These are phyloP conservation scores for Tetragnatha montana DNA, from an alignment of 2,888 invertebrate species.

Conservation along the genomic window DNA sequence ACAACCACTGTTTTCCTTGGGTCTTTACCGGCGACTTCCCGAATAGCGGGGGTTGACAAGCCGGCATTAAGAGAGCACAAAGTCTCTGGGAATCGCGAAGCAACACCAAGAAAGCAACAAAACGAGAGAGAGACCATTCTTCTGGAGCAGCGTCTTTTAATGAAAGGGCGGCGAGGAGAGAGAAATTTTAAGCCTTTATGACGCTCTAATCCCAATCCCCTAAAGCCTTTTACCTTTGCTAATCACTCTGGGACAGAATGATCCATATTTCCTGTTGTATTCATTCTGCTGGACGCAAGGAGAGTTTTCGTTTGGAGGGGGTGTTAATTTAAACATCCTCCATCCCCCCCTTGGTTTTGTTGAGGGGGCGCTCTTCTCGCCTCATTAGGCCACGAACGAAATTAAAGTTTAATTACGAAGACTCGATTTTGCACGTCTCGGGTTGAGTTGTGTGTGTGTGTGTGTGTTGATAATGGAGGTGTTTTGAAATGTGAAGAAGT, in stretches of 20 bases:
- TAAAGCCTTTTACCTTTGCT: conserved; percentile 54
- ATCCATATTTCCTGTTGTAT: conserved; percentile 67
- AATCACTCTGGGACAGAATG: conserved; percentile 65
- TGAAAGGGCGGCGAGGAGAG: conserved; percentile 41
- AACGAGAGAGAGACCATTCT: conserved; percentile 29
- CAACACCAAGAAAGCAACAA: neutral
- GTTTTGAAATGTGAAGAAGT: conserved; percentile 4
- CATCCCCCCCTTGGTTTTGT: conserved; percentile 37
- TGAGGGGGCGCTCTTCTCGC: conserved; percentile 37
- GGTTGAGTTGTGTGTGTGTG: too few species aligned
- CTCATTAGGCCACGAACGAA: conserved; percentile 59
- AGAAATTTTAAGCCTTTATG: conserved; percentile 65
- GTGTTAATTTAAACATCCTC: conserved; percentile 56
- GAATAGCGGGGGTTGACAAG: neutral
- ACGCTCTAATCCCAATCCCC: conserved; percentile 54
- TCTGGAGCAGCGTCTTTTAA: conserved; percentile 33
- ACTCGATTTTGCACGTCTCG: conserved; percentile 33
- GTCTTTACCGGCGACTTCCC: neutral
- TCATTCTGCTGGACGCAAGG: neutral
- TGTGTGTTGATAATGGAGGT: neutral
- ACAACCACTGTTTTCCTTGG: neutral
- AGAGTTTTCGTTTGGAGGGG: conserved; percentile 9
- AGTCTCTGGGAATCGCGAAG: neutral
- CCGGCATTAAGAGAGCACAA: conserved; percentile 9
- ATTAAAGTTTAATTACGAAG: conserved; percentile 65